Evolutionary conservation across 2,888 invertebrate species (phyloP).

Genomic region (Dermolepida albohirtum): DNA sequence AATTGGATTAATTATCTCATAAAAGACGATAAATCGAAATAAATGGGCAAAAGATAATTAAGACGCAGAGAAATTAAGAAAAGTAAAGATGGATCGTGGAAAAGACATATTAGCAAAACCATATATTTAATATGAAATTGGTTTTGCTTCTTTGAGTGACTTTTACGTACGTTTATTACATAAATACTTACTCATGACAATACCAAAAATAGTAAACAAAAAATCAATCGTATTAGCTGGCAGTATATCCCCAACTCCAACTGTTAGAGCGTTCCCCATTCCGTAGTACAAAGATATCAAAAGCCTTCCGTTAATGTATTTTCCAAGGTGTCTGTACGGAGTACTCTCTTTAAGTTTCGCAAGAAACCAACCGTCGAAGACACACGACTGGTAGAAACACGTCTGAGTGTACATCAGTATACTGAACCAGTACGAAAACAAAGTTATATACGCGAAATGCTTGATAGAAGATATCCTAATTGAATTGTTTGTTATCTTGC

Average conservation of each 20-base stretch:
- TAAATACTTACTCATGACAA: slow-evolving; percentile 47
- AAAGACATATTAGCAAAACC: too few relatives aligned
- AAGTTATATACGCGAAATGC: slow-evolving; percentile 65
- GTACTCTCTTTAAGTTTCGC: slow-evolving; percentile 45
- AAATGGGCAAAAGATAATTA: slow-evolving; percentile 56
- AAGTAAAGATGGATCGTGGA: too few relatives aligned
- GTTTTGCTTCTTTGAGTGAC: too few relatives aligned
- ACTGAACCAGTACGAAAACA: slow-evolving; percentile 69
- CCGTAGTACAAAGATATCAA: slow-evolving; percentile 67
- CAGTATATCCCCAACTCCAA: slow-evolving; percentile 67
- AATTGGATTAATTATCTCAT: too few relatives aligned
- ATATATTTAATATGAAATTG: too few relatives aligned
- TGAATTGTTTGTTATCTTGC: slow-evolving; percentile 55
- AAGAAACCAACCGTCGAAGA: slow-evolving; percentile 67
- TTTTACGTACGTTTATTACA: too few relatives aligned
- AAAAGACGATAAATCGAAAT: too few relatives aligned
- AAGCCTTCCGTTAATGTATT: slow-evolving; percentile 55
- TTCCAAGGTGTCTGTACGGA: slow-evolving; percentile 32
- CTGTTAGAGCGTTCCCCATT: slow-evolving; percentile 64
- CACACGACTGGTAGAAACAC: slow-evolving; percentile 67
- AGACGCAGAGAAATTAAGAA: too few relatives aligned
- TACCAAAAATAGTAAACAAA: slow-evolving; percentile 44
- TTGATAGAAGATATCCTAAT: slow-evolving; percentile 62
- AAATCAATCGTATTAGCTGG: slow-evolving; percentile 67
- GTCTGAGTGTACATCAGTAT: slow-evolving; percentile 68